These are phyloP conservation scores for Isurus oxyrinchus DNA, from an alignment of 2,113 vertebrate species.

Conservation along the genomic window DNA sequence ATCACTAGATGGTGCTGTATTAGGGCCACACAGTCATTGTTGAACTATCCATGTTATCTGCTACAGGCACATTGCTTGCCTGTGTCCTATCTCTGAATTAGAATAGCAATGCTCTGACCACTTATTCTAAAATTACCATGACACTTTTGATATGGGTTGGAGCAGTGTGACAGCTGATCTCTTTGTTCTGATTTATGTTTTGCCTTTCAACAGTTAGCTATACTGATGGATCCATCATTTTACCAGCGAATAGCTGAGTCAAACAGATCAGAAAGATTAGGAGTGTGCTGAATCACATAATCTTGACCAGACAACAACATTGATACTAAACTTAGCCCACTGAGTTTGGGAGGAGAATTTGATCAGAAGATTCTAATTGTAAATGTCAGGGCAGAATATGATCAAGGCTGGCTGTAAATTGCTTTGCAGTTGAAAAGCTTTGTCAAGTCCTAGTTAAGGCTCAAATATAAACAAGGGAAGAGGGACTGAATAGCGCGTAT, in stretches of 20 bases:
- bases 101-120: background rate
- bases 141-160: background rate
- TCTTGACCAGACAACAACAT: background rate
- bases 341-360: background rate
- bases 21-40: background rate
- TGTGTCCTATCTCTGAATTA: background rate
- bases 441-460: background rate
- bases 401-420: background rate
- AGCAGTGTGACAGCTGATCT: background rate
- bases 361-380: background rate
- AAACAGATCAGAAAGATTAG: background rate
- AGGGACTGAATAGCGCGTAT: background rate
- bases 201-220: background rate
- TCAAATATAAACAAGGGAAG: background rate
- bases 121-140: background rate
- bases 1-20: background rate
- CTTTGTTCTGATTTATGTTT: background rate
- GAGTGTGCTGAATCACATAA: background rate
- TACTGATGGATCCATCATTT: background rate
- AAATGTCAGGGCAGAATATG: background rate
- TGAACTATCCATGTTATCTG: background rate
- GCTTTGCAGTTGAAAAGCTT: background rate
- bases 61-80: background rate
- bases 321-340: background rate
- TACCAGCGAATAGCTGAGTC: background rate